Base-by-base conservation (phyloP, 2,888 invertebrate genomes). In the Arctia plantaginis region DNA sequence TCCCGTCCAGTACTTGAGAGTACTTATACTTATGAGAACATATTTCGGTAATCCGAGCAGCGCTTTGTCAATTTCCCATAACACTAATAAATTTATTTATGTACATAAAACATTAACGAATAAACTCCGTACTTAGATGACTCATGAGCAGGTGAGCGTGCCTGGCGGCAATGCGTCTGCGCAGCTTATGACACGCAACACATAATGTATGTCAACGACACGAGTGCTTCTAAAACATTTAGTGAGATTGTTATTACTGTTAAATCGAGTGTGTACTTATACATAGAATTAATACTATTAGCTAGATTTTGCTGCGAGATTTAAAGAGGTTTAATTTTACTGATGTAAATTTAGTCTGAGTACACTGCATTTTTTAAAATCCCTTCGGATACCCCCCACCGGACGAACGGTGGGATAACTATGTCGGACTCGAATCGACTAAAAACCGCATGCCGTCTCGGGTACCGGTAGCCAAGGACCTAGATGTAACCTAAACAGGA, bases 91-190 rank as follows among this genome's bases (percentile, higher is more conserved):
- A 44, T n/a, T 23, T 51, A n/a, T 51, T 27, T 55, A 33, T 65
- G 30, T 33, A 23, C 71, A 35, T 47, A 71, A 47, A 73, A 70
- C 47, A 47, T 76, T 55, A 71, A 55, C 67, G n/a, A 77, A 77
- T 30, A 81, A 75, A 73, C 67, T 77, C 51, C 67, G 59, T 64
- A 62, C 55, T 67, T 68, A n/a, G 41, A 75, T 88, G 88, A 88
- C 74, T 88, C 89, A 88, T 65, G 75, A 82, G 83, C 86, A 88
- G 88, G 88, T 88, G 86, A 86, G 77, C 80, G 80, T 79, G 80
- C 72, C 70, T 71, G 82, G 84, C 86, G 86, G 77, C 86, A 30
- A 75, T 71, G 70, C 79, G 88, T 88, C 88, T 87, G 80, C 81
- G 75, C 80, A 70, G 67, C n/a, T 33, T 79, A 78, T 87, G 86